These are phyloP conservation scores for Benitochromis conjunctus DNA, from an alignment of 2,113 vertebrate species.

Conservation along the genomic window DNA sequence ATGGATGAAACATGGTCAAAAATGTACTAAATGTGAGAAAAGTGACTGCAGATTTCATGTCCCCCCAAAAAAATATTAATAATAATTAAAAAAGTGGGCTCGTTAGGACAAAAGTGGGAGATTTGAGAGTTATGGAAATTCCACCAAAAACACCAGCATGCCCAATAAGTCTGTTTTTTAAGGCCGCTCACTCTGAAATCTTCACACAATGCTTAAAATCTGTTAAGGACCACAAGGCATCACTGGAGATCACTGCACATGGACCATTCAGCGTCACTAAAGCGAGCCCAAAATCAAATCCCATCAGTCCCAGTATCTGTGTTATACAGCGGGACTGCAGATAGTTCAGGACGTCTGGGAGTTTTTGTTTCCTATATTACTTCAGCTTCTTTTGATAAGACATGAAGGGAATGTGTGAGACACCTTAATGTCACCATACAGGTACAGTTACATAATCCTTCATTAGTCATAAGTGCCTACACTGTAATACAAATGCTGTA, in stretches of 20 bases:
- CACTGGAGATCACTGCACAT: background rate
- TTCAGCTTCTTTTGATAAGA: background rate
- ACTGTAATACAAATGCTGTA: background rate
- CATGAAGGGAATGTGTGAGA: background rate
- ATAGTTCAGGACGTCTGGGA: background rate
- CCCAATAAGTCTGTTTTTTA: background rate
- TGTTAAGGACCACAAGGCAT: background rate
- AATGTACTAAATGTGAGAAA: background rate
- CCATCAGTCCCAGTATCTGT: background rate
- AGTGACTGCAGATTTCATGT: slow-evolving; percentile 17
- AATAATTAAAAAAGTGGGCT: background rate
- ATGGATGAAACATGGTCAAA: slow-evolving; percentile 7
- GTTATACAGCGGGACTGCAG: background rate
- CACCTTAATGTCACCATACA: background rate
- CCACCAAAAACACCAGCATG: background rate
- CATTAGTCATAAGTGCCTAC: background rate
- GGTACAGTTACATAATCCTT: background rate
- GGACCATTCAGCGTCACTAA: background rate
- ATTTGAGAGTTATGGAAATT: background rate
- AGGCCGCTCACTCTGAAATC: background rate
- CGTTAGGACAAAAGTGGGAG: background rate
- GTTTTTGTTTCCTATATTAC: background rate
- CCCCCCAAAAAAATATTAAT: background rate
- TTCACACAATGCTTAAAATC: background rate
- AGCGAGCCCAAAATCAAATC: background rate